These are phyloP conservation scores for Microplitis deprimator DNA, from an alignment of 2,888 invertebrate genomes.

Conservation along the genomic window DNA sequence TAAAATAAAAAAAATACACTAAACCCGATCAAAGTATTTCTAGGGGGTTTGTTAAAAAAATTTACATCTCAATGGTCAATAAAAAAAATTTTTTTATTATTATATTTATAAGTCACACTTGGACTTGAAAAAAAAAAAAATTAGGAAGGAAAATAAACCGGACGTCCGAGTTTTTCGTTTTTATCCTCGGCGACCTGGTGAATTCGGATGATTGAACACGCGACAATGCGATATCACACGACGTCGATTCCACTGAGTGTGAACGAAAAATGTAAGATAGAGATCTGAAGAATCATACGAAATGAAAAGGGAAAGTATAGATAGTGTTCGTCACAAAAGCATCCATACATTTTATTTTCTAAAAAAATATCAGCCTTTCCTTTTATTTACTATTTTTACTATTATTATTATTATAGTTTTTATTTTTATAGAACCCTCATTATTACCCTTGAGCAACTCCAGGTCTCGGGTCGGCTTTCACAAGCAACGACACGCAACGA, in stretches of 20 bases:
- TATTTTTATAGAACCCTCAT: slow-evolving; percentile 19
- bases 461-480: slow-evolving; percentile 29
- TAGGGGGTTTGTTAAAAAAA: background rate
- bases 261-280: slow-evolving; percentile 6
- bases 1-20: background rate
- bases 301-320: slow-evolving; percentile 4
- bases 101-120: background rate
- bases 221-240: slow-evolving; percentile 36
- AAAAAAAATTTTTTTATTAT: background rate
- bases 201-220: slow-evolving; percentile 26
- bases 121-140: background rate
- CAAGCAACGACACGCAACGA: slow-evolving; percentile 34
- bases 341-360: background rate
- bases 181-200: background rate
- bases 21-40: background rate
- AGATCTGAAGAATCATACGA: slow-evolving; percentile 15
- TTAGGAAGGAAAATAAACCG: background rate
- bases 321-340: background rate
- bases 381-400: background rate
- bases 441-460: slow-evolving; percentile 32
- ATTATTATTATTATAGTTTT: background rate
- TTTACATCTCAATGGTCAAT: background rate
- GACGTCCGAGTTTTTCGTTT: slow-evolving; percentile 13
- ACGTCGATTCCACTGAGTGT: slow-evolving; percentile 17
- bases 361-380: background rate